Conservation (phyloP, 2,113 vertebrate species). For the Oreotragus oreotragus region DNA sequence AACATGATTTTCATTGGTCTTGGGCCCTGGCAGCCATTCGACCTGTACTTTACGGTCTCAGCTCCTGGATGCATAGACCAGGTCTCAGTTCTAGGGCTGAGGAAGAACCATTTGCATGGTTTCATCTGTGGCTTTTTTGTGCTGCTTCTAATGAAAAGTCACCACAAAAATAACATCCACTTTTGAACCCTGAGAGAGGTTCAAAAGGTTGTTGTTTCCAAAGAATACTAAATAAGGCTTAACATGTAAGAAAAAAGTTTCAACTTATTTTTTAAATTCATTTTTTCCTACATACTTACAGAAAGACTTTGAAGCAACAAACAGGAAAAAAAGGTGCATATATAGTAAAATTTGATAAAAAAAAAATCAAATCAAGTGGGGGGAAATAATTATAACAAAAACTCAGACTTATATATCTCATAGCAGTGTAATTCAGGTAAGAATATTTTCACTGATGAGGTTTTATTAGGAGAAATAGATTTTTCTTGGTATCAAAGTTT, state of each 20-base stretch:
- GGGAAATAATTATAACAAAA: background rate
- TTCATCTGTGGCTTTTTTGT: background rate
- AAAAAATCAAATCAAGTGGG: background rate
- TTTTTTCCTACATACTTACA: background rate
- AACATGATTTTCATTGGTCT: slow-evolving; percentile 9
- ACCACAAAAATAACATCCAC: slow-evolving; percentile 1
- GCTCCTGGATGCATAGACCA: background rate
- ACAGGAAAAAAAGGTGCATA: background rate
- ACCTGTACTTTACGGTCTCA: background rate
- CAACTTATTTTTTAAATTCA: background rate
- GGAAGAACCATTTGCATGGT: background rate
- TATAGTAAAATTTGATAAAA: background rate
- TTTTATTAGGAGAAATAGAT: background rate
- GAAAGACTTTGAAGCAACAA: background rate
- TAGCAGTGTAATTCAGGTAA: background rate
- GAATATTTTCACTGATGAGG: background rate
- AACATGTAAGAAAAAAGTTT: background rate
- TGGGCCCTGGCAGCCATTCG: background rate
- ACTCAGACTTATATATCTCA: background rate
- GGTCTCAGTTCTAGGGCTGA: background rate
- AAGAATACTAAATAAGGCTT: slow-evolving; percentile 18
- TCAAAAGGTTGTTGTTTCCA: background rate
- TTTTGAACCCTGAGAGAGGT: slow-evolving; percentile 9
- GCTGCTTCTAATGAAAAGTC: slow-evolving; percentile 9
- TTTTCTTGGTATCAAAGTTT: background rate